Evolutionary conservation across 2,797 vertebrate species (phyloP).

Genomic region (Enteromius treurensis): DNA sequence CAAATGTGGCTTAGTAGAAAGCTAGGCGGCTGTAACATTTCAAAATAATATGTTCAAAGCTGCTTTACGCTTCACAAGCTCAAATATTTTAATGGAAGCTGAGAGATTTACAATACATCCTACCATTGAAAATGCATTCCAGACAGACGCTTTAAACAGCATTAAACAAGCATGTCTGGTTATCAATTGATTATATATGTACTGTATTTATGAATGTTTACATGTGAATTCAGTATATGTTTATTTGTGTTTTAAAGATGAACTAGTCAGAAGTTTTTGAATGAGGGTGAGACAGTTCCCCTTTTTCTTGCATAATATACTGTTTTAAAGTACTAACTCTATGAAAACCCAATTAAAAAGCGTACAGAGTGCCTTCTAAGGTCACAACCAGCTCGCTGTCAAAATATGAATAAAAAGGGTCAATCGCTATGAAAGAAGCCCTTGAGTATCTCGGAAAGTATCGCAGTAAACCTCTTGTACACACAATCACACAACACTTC

Average conservation of each 20-base stretch:
- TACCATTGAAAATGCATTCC: background rate
- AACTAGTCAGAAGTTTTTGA: background rate
- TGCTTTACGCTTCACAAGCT: background rate
- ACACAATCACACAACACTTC: constrained; percentile 27
- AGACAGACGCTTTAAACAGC: background rate
- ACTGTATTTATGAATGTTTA: background rate
- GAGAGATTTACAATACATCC: background rate
- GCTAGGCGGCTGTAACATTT: background rate
- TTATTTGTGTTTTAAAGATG: background rate
- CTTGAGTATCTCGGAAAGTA: constrained; percentile 12
- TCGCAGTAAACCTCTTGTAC: constrained; percentile 12
- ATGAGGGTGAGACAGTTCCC: too few relatives aligned
- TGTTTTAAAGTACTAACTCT: background rate
- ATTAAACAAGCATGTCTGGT: background rate
- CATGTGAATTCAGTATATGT: background rate
- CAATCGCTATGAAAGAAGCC: constrained; percentile 27
- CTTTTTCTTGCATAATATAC: background rate
- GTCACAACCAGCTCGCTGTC: constrained; percentile 13
- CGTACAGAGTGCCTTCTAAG: constrained; percentile 1
- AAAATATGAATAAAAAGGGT: constrained; percentile 40
- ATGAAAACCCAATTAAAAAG: constrained; percentile 17
- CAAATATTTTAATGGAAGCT: background rate
- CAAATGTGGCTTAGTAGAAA: constrained; percentile 9
- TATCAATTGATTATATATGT: background rate
- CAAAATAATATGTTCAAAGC: constrained; percentile 14